phyloP scores from a whole-genome alignment of 2,113 vertebrate species.

The Oxyruncus cristatus region DNA sequence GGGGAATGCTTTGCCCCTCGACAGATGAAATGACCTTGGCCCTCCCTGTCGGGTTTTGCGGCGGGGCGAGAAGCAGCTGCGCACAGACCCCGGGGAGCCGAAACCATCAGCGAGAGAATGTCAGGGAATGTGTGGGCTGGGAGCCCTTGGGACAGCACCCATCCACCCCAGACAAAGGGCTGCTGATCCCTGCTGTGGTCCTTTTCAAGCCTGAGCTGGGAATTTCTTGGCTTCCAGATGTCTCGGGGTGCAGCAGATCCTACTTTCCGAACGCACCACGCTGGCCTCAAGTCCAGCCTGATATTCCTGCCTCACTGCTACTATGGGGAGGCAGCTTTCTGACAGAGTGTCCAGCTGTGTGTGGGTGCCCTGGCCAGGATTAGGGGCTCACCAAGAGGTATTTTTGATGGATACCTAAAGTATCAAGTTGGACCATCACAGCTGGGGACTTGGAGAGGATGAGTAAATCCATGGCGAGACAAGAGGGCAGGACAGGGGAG shows the following conservation, averaged over 20 bases:
- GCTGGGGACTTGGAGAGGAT: neutral
- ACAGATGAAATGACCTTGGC: neutral
- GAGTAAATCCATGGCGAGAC: neutral
- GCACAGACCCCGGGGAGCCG: neutral
- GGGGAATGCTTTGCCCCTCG: neutral
- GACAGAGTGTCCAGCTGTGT: neutral
- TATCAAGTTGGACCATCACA: neutral
- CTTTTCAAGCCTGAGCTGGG: neutral
- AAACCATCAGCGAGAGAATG: neutral
- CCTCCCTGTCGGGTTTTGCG: neutral
- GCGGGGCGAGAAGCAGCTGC: neutral
- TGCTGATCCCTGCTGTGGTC: rapidly evolving
- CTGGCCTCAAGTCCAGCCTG: neutral
- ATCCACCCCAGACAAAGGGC: neutral
- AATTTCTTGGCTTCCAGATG: neutral
- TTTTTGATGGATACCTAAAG: neutral
- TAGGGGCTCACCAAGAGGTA: neutral
- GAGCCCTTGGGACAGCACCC: neutral
- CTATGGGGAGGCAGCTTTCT: neutral
- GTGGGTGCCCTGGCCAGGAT: neutral
- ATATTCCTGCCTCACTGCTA: neutral
- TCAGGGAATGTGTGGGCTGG: neutral
- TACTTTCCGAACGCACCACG: rapidly evolving
- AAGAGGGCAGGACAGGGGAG: neutral
- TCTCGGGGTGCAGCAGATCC: neutral